phyloP scores from a whole-genome alignment of 2,797 vertebrate genomes.

The Allobates femoralis region DNA sequence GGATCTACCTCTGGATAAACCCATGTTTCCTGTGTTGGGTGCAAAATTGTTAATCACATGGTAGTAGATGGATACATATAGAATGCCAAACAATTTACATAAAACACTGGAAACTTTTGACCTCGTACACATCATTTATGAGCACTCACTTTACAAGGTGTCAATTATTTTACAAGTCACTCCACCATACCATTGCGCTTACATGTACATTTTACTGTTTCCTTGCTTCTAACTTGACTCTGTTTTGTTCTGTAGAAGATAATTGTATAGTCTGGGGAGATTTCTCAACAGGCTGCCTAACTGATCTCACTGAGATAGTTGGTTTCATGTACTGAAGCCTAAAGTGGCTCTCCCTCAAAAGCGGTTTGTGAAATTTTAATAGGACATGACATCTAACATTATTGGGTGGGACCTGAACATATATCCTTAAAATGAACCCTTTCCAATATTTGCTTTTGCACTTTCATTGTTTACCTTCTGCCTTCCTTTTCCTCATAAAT shows the following conservation, averaged over 20 bases:
- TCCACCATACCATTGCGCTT: slow-evolving; percentile 9
- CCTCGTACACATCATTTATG: slow-evolving; percentile 8
- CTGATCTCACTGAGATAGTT: no score
- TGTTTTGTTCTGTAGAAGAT: not conserved
- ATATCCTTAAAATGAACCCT: no score
- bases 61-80: not conserved
- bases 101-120: slow-evolving; percentile 29
- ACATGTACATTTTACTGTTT: not conserved
- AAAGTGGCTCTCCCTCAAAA: no score
- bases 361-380: no score
- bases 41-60: not conserved
- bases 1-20: not conserved
- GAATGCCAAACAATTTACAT: slow-evolving; percentile 27
- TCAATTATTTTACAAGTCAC: slow-evolving; percentile 10
- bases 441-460: no score
- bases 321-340: no score
- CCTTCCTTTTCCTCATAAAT: no score
- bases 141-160: slow-evolving; percentile 19
- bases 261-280: not conserved
- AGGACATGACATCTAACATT: no score
- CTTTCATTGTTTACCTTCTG: no score
- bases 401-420: no score
- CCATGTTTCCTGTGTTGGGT: not conserved
- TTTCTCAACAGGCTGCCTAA: not conserved
- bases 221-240: not conserved